These are phyloP conservation scores for Selene dorsalis DNA, from an alignment of 2,797 vertebrate species.

Conservation along the genomic window DNA sequence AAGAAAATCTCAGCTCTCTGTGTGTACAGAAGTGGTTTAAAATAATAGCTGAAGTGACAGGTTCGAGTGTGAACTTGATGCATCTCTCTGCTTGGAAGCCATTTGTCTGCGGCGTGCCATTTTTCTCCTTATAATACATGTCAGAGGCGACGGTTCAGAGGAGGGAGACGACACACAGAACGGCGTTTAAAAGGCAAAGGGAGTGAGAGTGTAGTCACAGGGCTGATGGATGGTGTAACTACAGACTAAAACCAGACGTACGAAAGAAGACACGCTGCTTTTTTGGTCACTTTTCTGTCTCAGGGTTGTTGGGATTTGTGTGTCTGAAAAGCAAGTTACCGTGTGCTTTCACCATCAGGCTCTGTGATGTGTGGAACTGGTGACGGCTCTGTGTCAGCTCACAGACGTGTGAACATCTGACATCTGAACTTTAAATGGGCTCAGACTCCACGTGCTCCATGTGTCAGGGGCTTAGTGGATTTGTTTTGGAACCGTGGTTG, in stretches of 20 bases:
- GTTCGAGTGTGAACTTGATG: constrained; percentile 17
- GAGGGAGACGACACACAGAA: constrained; percentile 14
- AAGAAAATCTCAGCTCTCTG: constrained; percentile 9
- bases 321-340: constrained; percentile 4
- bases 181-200: constrained; percentile 11
- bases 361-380: constrained; percentile 26
- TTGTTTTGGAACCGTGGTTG: constrained; percentile 56
- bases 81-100: neutral
- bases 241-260: neutral
- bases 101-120: constrained; percentile 11
- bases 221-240: neutral
- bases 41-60: constrained; percentile 19
- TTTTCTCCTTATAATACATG: constrained; percentile 36
- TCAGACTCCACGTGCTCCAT: constrained; percentile 4
- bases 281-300: neutral
- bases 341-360: neutral
- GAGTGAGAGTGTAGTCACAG: neutral
- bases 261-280: neutral
- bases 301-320: neutral
- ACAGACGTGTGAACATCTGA: constrained; percentile 33
- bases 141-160: constrained; percentile 25
- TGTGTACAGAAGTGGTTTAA: constrained; percentile 10
- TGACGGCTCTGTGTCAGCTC: constrained; percentile 17
- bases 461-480: constrained; percentile 22
- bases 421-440: constrained; percentile 60